Conservation (phyloP, 2,888 invertebrate species). For the Catocala sponsa region DNA sequence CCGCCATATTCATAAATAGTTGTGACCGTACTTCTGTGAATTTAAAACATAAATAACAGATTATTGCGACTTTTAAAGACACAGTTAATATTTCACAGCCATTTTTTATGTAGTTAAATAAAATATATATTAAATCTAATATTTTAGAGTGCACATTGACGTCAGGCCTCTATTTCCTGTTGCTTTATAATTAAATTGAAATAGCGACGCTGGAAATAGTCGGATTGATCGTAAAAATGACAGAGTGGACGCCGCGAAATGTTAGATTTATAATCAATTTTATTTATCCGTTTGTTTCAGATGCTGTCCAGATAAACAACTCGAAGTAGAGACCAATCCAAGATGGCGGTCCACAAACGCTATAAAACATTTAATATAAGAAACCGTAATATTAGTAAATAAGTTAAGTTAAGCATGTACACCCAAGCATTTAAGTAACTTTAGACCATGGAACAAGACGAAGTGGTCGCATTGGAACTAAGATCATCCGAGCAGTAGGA, state of each 20-base stretch:
- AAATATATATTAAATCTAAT: slow-evolving; percentile 52
- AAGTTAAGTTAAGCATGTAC: slow-evolving; percentile 76
- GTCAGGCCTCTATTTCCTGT: slow-evolving; percentile 54
- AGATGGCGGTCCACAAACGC: slow-evolving; percentile 68
- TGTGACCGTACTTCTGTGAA: slow-evolving; percentile 42
- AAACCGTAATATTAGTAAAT: slow-evolving; percentile 83
- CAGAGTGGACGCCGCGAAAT: slow-evolving; percentile 14
- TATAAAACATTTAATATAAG: slow-evolving; percentile 72
- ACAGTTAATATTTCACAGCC: slow-evolving; percentile 52
- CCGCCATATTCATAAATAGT: slow-evolving; percentile 55
- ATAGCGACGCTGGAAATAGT: slow-evolving; percentile 50
- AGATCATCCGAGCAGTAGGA: slow-evolving; percentile 38
- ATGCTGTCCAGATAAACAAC: slow-evolving; percentile 64
- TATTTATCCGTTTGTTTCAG: slow-evolving; percentile 67
- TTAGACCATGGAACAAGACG: slow-evolving; percentile 51
- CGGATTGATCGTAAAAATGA: slow-evolving; percentile 50
- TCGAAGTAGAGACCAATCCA: slow-evolving; percentile 72
- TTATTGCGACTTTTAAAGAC: slow-evolving; percentile 66
- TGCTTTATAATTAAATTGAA: slow-evolving; percentile 55
- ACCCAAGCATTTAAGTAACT: slow-evolving; percentile 80
- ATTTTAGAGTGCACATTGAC: slow-evolving; percentile 56
- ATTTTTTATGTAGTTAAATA: slow-evolving; percentile 55
- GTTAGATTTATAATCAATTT: slow-evolving; percentile 23
- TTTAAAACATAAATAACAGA: slow-evolving; percentile 67
- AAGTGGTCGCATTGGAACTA: slow-evolving; percentile 31